These are phyloP conservation scores for Onychomys torridus DNA, from an alignment of 2,797 vertebrate genomes.

Conservation along the genomic window DNA sequence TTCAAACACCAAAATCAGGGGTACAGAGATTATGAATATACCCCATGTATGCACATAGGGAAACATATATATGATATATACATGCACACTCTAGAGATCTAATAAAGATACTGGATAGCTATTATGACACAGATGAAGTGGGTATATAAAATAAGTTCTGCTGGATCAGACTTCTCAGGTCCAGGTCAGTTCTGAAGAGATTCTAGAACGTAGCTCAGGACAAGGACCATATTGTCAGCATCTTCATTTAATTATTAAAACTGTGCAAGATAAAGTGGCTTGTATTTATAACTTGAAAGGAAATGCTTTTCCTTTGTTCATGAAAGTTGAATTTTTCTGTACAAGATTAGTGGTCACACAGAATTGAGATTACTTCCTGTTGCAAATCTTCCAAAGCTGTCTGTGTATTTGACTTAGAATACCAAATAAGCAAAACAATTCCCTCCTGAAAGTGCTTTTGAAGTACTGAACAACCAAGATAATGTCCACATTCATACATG, in stretches of 20 bases:
- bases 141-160: slow-evolving; percentile 13
- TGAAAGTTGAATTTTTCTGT: slow-evolving; percentile 76
- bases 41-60: background rate
- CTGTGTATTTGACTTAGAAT: slow-evolving; percentile 87
- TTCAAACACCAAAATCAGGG: background rate
- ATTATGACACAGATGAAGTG: slow-evolving; percentile 31
- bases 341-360: slow-evolving; percentile 79
- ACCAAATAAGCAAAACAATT: slow-evolving; percentile 85
- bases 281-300: slow-evolving; percentile 71
- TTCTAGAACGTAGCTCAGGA: slow-evolving; percentile 49
- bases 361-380: slow-evolving; percentile 84
- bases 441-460: slow-evolving; percentile 84
- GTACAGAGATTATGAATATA: background rate
- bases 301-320: slow-evolving; percentile 74
- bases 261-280: slow-evolving; percentile 50
- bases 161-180: slow-evolving; percentile 16
- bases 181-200: slow-evolving; percentile 48
- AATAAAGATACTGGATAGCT: background rate
- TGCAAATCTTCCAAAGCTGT: slow-evolving; percentile 83
- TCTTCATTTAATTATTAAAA: slow-evolving; percentile 61
- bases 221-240: slow-evolving; percentile 34
- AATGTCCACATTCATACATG: slow-evolving; percentile 82
- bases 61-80: background rate
- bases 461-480: slow-evolving; percentile 83
- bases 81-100: background rate